Base-by-base conservation (phyloP, 2,797 vertebrate genomes). In the Morelia viridis region DNA sequence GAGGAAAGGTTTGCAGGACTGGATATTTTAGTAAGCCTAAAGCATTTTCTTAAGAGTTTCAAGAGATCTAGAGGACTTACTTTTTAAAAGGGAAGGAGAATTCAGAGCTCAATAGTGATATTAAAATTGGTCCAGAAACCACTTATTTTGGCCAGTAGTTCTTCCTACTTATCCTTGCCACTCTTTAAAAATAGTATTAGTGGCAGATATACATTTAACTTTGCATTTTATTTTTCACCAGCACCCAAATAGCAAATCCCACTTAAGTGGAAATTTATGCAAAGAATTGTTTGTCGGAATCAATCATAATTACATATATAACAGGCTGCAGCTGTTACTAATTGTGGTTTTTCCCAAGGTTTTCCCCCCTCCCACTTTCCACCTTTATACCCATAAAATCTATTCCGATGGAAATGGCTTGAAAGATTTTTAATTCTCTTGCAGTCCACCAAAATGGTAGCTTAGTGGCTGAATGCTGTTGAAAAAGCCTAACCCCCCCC, bases 271-370 rank as follows among this genome's bases (percentile, higher is more conserved):
- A 97, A 98, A 98, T 97, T 97, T 98, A 98, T 98, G 98, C 97
- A 98, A 97, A 98, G 98, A 98, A 98, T 99, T 98, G 98, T 99
- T 99, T 98, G 98, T 98, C 98, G 97, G 97, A 98, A 98, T 98
- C 98, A 98, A 98, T 98, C 98, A 98, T 98, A 98, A 98, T 98
- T 98, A 98, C 97, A 98, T 98, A 98, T 98, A 98, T 98, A 98
- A 96, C 97, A 97, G 98, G 97, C 98, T 98, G 98, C 97, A 98
- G 97, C 97, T 98, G 97, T 96, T 97, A 96, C 95, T 97, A 97
- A 97, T 96, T 96, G 96, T 96, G 95, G 95, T 97, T 97, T 92
- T 97, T 97, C 96, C 96, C 96, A 94, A 97, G 96, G 95, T 97
- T 96, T 95, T 97, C 95, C 95, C 95, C 93, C 91, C 92, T 96